Conservation (phyloP, 2,888 invertebrate species). For the Epinotia nisella region DNA sequence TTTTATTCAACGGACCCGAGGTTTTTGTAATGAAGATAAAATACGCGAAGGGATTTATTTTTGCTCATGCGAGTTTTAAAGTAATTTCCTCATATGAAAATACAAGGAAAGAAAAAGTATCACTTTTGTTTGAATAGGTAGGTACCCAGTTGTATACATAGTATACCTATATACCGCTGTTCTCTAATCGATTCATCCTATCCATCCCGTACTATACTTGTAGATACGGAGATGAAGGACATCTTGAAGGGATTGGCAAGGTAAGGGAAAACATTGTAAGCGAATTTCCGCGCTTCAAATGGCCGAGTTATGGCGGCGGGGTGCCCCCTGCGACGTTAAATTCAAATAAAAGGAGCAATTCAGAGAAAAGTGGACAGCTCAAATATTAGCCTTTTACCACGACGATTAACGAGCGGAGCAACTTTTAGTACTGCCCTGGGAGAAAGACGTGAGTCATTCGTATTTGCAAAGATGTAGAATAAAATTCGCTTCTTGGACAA, state of each 20-base stretch:
- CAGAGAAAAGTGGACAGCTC: slow-evolving; percentile 45
- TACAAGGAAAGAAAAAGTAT: too few relatives aligned
- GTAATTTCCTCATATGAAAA: not conserved
- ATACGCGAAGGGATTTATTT: not conserved
- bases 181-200: too few relatives aligned
- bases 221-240: slow-evolving; percentile 19
- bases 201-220: not conserved
- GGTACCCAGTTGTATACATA: too few relatives aligned
- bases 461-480: slow-evolving; percentile 32
- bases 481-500: slow-evolving; percentile 14
- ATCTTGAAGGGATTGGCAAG: slow-evolving; percentile 30
- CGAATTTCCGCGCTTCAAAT: slow-evolving; percentile 39
- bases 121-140: too few relatives aligned
- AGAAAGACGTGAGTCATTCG: slow-evolving; percentile 34
- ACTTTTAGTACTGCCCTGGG: slow-evolving; percentile 37
- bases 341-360: slow-evolving; percentile 45
- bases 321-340: slow-evolving; percentile 42
- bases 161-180: not conserved
- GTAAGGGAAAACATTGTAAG: slow-evolving; percentile 41
- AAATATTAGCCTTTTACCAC: slow-evolving; percentile 45
- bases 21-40: slow-evolving; percentile 1
- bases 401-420: slow-evolving; percentile 42
- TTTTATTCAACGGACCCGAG: slow-evolving; percentile 19
- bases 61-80: not conserved
- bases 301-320: slow-evolving; percentile 30